These are phyloP conservation scores for Amphipyra tragopoginis DNA, from an alignment of 2,888 invertebrate genomes.

Conservation along the genomic window DNA sequence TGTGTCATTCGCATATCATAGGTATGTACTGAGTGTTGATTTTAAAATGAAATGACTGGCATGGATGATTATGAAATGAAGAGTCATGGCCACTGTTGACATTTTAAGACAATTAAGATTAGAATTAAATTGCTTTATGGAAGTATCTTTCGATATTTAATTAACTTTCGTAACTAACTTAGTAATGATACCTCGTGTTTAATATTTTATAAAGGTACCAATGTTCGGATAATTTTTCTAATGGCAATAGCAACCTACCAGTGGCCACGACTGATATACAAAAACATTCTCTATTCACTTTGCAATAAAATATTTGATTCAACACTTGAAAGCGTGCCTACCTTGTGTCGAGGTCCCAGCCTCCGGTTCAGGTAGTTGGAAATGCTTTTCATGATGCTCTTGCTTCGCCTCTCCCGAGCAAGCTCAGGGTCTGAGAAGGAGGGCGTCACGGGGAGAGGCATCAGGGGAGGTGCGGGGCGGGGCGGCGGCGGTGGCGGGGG, in stretches of 20 bases:
- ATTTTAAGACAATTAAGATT: not conserved
- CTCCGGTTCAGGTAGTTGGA: slow-evolving; percentile 95
- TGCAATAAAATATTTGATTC: slow-evolving; percentile 2
- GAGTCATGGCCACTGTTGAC: slow-evolving; percentile 24
- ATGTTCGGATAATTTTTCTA: too few species aligned
- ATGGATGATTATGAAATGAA: slow-evolving; percentile 13
- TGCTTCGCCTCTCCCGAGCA: slow-evolving; percentile 91
- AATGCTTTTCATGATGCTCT: slow-evolving; percentile 95
- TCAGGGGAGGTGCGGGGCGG: slow-evolving; percentile 71
- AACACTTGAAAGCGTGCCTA: slow-evolving; percentile 66
- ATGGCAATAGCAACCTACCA: not conserved
- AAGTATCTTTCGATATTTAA: not conserved
- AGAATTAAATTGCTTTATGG: not conserved
- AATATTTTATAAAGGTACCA: too few species aligned
- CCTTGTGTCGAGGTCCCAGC: slow-evolving; percentile 91
- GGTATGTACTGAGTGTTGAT: not conserved
- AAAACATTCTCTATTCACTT: slow-evolving; percentile 16
- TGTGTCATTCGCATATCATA: slow-evolving; percentile 20
- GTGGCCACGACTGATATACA: slow-evolving; percentile 32
- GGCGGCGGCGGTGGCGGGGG: slow-evolving; percentile 65
- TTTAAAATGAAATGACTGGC: not conserved
- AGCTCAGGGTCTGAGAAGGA: slow-evolving; percentile 91
- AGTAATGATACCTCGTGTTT: too few species aligned
- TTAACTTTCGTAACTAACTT: not conserved
- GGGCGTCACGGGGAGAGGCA: slow-evolving; percentile 77